Evolutionary conservation across 2,797 vertebrate genomes (phyloP), one percentile per base, ranked within the genome.

Genomic region (Halcyon badia): DNA sequence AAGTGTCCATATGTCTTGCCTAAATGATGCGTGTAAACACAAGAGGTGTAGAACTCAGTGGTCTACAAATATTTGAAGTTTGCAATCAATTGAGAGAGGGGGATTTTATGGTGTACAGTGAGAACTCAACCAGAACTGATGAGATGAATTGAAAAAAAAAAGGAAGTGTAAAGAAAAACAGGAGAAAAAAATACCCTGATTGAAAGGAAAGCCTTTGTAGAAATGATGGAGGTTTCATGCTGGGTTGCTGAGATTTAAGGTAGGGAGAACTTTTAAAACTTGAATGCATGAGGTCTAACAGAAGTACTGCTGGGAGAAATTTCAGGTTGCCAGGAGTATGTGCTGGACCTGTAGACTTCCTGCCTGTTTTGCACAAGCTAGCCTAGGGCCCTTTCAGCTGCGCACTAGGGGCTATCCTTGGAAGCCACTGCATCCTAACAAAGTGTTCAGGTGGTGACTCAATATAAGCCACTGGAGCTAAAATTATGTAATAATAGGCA

Each of bases 1-100:
- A 62, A 19, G 10, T 76, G 70, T 88, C 81, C 21, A 1, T 76
- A 65, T 69, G 41, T 81, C 75, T 72, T 94, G 20, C 77, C 61
- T 69, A 89, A 83, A 76, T 30, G n/a, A 81, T 56, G 60, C 0
- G 0, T 35, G 28, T 66, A 86, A 89, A 75, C 24, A 10, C 26
- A 42, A 72, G 37, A 65, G 49, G 11, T 88, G 46, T 51, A 83
- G 46, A 87, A 33, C n/a, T 91, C 46, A 22, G 44, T 73, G 65
- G 31, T 86, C 66, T 82, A 73, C 76, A 93, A 93, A 87, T 93
- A 76, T 84, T 93, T 95, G 61, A 86, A 22, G 5, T 60, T 78
- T 78, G 26, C n/a, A 76, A 17, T 91, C 83, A 90, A 9, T 71
- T 68, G 78, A 89, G 57, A 91, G 81, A 85, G 41, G 21, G 42